Percentiles rank a stretch among this genome's conserved stretches.
phyloP scores from a whole-genome alignment of 2,113 vertebrate species.

The Elephantulus edwardii region DNA sequence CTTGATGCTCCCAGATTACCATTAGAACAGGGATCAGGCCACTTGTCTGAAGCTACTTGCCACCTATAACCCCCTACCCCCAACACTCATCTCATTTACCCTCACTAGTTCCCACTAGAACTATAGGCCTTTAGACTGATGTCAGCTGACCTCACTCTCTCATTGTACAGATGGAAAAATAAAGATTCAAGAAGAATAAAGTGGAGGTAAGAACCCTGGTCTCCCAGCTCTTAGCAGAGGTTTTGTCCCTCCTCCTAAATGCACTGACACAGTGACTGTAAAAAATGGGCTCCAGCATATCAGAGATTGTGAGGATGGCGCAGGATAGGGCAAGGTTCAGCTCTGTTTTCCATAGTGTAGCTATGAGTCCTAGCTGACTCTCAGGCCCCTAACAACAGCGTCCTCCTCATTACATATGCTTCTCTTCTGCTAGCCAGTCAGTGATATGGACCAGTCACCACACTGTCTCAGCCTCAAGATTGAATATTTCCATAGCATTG shows the following conservation, averaged over 20 bases:
- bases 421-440: background rate
- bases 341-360: no score
- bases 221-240: background rate
- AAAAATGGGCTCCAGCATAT: no score
- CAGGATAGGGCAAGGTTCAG: no score
- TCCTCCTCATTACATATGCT: background rate
- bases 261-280: no score
- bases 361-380: no score
- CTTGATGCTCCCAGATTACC: background rate
- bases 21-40: background rate
- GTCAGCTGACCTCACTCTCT: background rate
- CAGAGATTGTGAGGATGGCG: no score
- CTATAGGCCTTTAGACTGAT: background rate
- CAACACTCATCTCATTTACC: background rate
- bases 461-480: conserved; percentile 15
- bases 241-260: background rate
- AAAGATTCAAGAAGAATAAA: background rate
- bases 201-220: background rate
- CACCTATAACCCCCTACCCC: background rate
- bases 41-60: background rate
- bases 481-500: no score
- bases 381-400: no score
- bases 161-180: background rate
- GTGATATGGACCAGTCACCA: background rate
- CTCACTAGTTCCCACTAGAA: background rate